Conservation (phyloP, 2,113 vertebrate genomes). For the Recurvirostra avosetta region DNA sequence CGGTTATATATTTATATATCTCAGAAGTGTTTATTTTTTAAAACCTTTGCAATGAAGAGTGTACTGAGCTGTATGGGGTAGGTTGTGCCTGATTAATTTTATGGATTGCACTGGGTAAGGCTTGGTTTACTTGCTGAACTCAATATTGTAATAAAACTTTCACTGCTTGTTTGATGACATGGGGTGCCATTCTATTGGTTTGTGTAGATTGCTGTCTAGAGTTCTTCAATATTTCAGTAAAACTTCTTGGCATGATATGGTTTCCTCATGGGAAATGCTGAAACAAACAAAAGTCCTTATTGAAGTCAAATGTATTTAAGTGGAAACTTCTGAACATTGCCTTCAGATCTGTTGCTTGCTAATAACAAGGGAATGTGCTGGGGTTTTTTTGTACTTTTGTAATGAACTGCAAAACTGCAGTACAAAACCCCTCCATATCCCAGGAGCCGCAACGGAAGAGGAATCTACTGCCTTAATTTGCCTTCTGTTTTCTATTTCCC, state of each 20-base stretch:
- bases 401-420: background rate
- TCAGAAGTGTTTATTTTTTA: background rate
- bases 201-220: background rate
- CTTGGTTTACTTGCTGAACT: background rate
- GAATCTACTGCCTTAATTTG: background rate
- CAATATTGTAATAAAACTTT: background rate
- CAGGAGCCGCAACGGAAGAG: background rate
- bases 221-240: background rate
- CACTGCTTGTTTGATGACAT: background rate
- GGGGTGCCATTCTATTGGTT: background rate
- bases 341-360: background rate
- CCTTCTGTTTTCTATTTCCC: background rate
- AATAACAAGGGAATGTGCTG: background rate
- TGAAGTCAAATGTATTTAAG: background rate
- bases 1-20: background rate
- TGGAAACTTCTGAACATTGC: background rate
- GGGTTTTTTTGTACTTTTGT: background rate
- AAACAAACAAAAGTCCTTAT: background rate
- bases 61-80: background rate
- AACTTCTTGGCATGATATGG: background rate
- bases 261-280: background rate
- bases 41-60: background rate
- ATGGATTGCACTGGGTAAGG: background rate
- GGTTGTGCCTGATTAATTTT: background rate
- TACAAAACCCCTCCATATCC: background rate